A percentile compares a stretch with the other conserved stretches of the same genome.
Conservation (phyloP, 2,888 invertebrate species). For the Dynastes grantii region DNA sequence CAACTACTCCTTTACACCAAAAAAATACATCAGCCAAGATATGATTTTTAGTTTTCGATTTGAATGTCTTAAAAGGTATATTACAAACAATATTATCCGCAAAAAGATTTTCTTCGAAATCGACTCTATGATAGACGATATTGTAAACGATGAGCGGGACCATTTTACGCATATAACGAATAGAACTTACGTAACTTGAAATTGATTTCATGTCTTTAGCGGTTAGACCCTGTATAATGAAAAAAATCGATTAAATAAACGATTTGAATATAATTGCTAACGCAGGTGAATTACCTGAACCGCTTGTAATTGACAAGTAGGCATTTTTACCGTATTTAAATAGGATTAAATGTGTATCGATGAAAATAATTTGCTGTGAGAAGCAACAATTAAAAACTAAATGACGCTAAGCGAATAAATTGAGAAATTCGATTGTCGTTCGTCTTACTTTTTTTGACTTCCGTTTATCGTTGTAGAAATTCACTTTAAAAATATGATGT, state of each 20-base stretch:
- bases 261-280: conserved; percentile 9
- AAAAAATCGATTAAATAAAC: neutral
- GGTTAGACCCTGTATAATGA: conserved; percentile 10
- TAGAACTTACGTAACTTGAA: conserved; percentile 14
- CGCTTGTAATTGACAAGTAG: neutral
- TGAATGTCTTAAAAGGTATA: conserved; percentile 31
- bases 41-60: conserved; percentile 27
- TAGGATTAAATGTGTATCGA: neutral
- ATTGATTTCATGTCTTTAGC: conserved; percentile 28
- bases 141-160: conserved; percentile 17
- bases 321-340: neutral
- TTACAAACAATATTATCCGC: neutral
- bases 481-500: no score
- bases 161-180: conserved; percentile 34
- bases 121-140: conserved; percentile 35
- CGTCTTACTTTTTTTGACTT: no score
- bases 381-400: neutral
- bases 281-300: conserved; percentile 6
- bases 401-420: neutral
- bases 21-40: conserved; percentile 17
- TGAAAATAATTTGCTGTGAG: neutral
- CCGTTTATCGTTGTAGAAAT: no score
- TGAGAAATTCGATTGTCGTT: no score
- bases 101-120: conserved; percentile 26
- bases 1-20: conserved; percentile 17